Evolutionary conservation across 1,140 invertebrate species (phyloP), one percentile per base, ranked within the genome.

Genomic region (Drosophila neocordata): DNA sequence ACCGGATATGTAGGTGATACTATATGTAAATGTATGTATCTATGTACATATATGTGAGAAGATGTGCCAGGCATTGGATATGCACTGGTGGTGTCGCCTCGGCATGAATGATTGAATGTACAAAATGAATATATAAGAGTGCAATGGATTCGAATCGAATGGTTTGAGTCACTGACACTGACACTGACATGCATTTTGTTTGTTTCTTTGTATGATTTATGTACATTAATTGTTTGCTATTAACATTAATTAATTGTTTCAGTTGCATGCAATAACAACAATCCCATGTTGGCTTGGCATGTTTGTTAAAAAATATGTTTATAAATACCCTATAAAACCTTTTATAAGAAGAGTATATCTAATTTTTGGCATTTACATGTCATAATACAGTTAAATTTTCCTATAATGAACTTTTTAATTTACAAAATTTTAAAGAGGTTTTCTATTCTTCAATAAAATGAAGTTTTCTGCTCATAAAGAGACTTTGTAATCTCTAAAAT

Each of bases 211-310:
- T 65, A 65, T 65, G 65, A 51, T 61, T 31, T 31, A 31, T 31
- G 6, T 31, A 31, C 7, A 6, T 57, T 67, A 79, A 70, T 79
- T 69, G 65, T 64, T 73, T 63, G 68, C 51, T 59, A 68, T 79
- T 73, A 65, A 35, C 61, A 63, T 48, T 69, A 74, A 79, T 79
- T 74, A 70, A 79, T 79, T 65, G 55, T 41, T 63, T 65, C 31
- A 27, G 31, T 58, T 74, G 38, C 66, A 58, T 56, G 77, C 60
- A 69, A 60, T 48, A 69, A 60, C 55, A 78, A 31, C 6, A 31
- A 31, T 31, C 7, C 27, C 4, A 6, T 31, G 27, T 31, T 31
- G 27, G 27, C 27, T 24, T 31, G 27, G 27, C 27, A 31, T 31
- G 7, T 31, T 31, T 6, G 6, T 6, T 31, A 5, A 4, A 31